A percentile compares a stretch with the other conserved stretches of the same genome.
These are phyloP conservation scores for Nematolebias whitei DNA, from an alignment of 2,113 vertebrate species.

Conservation along the genomic window DNA sequence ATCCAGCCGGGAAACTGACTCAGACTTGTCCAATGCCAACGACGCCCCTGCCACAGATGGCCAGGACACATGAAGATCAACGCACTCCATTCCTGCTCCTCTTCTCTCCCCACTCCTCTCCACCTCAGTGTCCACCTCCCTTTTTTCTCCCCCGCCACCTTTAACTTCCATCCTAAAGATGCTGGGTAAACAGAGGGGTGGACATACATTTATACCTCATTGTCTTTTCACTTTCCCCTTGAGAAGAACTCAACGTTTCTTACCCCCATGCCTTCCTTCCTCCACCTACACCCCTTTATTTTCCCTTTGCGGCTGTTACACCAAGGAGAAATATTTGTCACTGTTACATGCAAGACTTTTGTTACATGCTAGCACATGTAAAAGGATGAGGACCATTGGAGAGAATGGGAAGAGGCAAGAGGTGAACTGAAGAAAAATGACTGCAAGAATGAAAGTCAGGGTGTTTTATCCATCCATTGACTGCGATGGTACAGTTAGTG, in stretches of 20 bases:
- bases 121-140: conserved; percentile 16
- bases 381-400: conserved; percentile 19
- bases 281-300: conserved; percentile 9
- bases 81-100: conserved; percentile 43
- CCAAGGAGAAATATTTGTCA: conserved; percentile 56
- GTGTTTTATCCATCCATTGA: conserved; percentile 60
- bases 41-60: conserved; percentile 89
- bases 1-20: conserved; percentile 88
- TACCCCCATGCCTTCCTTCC: conserved; percentile 18
- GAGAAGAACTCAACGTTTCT: conserved; percentile 36
- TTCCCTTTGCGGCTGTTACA: conserved; percentile 50
- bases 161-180: conserved; percentile 41
- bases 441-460: conserved; percentile 27
- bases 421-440: conserved; percentile 30
- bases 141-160: conserved; percentile 71
- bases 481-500: conserved; percentile 62
- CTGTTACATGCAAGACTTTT: conserved; percentile 57
- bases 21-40: conserved; percentile 83
- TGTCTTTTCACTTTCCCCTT: conserved; percentile 39
- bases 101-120: conserved; percentile 79
- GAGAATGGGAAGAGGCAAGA: conserved; percentile 10
- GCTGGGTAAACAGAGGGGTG: conserved; percentile 21
- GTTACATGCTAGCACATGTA: conserved; percentile 44
- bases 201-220: too few relatives aligned
- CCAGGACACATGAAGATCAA: conserved; percentile 90